Evolutionary conservation across 2,888 invertebrate species (phyloP), one percentile per base, ranked within the genome.

Genomic region (Diaphora mendica): DNA sequence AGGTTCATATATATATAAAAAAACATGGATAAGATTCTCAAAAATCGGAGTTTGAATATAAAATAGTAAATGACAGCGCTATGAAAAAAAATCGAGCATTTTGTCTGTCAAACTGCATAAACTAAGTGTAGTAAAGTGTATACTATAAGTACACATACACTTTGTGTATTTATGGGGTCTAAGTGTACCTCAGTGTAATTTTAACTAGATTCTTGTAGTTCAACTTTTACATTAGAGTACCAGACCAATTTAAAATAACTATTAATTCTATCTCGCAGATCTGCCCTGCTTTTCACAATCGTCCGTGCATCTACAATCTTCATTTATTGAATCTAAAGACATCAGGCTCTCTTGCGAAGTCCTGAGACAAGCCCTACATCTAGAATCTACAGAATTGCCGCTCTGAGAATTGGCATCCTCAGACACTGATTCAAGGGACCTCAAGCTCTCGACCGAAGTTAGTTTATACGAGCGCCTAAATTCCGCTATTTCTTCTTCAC

Each of bases 311-410:
- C 90, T 85, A 48, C 95, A 95, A 74, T 95, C 95, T 76, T 96
- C 96, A 0, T 91, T 93, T 0, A 96, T 95, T 0, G 95, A 95
- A 66, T 95, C 96, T 3, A 96, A 64, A 0, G 96, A 96, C 91
- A 95, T 94, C 0, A 96, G 82, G 70, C 96, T 96, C 73, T 96
- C 96, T 39, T 96, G 96, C 0, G 96, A 96, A 0, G 91, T 92
- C 13, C 95, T 82, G 0, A 95, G 76, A 66, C 95, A 96, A 0
- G 93, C 85, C 3, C 93, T 88, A 72, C 95, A 95, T 78, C 95
- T 81, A 0, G 94, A 95, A 68, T 96, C 96, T 0, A 92, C 80
- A 0, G 96, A 96, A 1, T 95, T 93, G 0, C 94, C 95, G 62
- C 94, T 94, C 64, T 94, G 94, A 0, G 94, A 94, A 59, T 92